A percentile compares a stretch with the other conserved stretches of the same genome.
Conservation (phyloP, 2,113 vertebrate genomes). For the Ceyx margarethae region DNA sequence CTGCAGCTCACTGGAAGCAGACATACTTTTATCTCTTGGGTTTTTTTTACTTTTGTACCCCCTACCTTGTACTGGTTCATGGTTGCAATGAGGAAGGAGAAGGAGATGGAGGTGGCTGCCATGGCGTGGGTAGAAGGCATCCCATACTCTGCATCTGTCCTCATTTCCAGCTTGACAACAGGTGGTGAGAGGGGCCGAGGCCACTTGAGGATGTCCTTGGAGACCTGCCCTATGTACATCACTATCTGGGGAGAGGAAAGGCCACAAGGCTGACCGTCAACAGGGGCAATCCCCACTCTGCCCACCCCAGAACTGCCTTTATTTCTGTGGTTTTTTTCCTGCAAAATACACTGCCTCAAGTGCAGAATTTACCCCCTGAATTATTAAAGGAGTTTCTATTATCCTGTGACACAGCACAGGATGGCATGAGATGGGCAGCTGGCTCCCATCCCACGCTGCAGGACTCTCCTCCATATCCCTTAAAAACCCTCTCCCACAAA, state of each 20-base stretch:
- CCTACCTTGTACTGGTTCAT: conserved; percentile 85
- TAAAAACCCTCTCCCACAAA: not conserved
- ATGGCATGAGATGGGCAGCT: not conserved
- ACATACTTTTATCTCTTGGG: fast-evolving
- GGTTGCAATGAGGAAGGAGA: conserved; percentile 85
- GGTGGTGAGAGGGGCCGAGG: conserved; percentile 89
- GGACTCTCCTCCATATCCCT: not conserved
- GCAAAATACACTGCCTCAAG: not conserved
- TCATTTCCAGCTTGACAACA: conserved; percentile 89
- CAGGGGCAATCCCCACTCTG: not conserved
- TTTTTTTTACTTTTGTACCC: not conserved
- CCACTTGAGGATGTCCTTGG: conserved; percentile 93
- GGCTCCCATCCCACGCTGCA: not conserved
- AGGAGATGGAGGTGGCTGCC: conserved; percentile 90
- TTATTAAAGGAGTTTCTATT: conserved; percentile 54
- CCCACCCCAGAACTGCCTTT: not conserved
- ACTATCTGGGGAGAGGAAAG: conserved; percentile 79
- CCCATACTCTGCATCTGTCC: conserved; percentile 86
- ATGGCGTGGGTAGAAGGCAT: conserved; percentile 97
- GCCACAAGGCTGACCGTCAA: not conserved
- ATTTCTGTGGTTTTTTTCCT: not conserved
- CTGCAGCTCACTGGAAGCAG: not conserved
- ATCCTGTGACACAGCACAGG: not conserved
- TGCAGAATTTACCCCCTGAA: not conserved
- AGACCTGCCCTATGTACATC: conserved; percentile 94